Conservation (phyloP, 2,888 invertebrate genomes). For the Drosophila rellima region DNA sequence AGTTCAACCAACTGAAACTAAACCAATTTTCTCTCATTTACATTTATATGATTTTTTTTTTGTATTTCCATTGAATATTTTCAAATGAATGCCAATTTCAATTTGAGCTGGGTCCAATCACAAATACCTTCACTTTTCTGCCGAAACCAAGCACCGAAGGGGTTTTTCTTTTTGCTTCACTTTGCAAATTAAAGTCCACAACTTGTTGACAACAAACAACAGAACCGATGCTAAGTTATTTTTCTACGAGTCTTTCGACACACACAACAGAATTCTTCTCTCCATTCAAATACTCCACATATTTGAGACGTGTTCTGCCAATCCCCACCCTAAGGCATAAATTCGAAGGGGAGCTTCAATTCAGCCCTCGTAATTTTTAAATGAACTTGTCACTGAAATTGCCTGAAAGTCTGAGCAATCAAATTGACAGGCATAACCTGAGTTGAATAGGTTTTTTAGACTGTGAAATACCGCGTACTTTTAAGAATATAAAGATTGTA, state of each 20-base stretch:
- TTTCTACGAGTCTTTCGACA: conserved; percentile 19
- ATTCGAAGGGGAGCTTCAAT: conserved; percentile 6
- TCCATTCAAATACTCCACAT: conserved; percentile 35
- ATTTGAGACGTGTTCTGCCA: conserved; percentile 29
- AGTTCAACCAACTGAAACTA: conserved; percentile 29
- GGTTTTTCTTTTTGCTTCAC: background rate
- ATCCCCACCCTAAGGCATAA: background rate
- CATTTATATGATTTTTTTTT: conserved; percentile 45
- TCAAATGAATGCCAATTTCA: conserved; percentile 25
- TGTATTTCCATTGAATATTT: conserved; percentile 11
- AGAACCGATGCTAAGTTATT: conserved; percentile 13
- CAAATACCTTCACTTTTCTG: conserved; percentile 41
- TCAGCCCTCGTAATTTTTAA: conserved; percentile 12
- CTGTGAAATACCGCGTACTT: conserved; percentile 8
- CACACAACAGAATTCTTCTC: conserved; percentile 38
- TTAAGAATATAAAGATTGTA: background rate
- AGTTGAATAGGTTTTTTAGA: background rate
- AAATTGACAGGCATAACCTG: conserved; percentile 27
- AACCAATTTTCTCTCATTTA: conserved; percentile 51
- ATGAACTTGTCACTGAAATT: conserved; percentile 66
- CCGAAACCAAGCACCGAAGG: background rate
- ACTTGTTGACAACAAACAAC: conserved; percentile 39
- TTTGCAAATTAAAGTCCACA: conserved; percentile 36
- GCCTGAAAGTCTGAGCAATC: conserved; percentile 40
- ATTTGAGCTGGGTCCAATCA: conserved; percentile 36